Evolutionary conservation across 2,113 vertebrate genomes (phyloP).

Genomic region (Eudorcas thomsonii): DNA sequence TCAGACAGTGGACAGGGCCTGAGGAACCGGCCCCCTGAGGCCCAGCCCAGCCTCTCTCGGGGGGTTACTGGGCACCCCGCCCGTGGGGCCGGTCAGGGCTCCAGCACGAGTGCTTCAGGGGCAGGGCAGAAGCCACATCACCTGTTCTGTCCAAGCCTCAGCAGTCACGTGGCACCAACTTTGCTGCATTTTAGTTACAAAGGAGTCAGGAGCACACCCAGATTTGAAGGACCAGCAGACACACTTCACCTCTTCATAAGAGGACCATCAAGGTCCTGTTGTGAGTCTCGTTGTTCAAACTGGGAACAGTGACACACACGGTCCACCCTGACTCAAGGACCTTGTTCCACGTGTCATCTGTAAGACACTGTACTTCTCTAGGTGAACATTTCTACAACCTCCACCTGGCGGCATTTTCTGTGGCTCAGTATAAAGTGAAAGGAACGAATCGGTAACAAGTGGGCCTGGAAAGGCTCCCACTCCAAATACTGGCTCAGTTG

Average conservation of each 20-base stretch:
- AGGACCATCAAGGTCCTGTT: not conserved
- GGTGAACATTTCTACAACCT: not conserved
- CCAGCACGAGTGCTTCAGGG: not conserved
- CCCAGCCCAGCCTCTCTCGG: not conserved
- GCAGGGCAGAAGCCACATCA: not conserved
- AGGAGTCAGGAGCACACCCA: not conserved
- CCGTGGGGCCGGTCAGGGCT: not conserved
- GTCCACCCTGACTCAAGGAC: not conserved
- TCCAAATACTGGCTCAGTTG: not conserved
- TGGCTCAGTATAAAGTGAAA: not conserved
- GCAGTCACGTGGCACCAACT: not conserved
- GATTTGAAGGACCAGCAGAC: not conserved
- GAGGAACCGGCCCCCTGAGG: not conserved
- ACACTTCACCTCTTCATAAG: not conserved
- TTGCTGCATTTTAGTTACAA: not conserved
- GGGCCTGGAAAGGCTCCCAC: not conserved
- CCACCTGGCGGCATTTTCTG: not conserved
- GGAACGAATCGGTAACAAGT: not conserved
- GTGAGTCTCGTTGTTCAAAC: not conserved
- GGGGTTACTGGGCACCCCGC: not conserved
- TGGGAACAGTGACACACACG: not conserved
- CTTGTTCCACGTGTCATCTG: not conserved
- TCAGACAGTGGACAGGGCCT: not conserved
- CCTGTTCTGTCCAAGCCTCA: not conserved
- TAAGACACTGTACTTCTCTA: not conserved